A percentile compares a stretch with the other conserved stretches of the same genome.
Conservation (phyloP, 2,113 vertebrate genomes). For the Cynocephalus volans region DNA sequence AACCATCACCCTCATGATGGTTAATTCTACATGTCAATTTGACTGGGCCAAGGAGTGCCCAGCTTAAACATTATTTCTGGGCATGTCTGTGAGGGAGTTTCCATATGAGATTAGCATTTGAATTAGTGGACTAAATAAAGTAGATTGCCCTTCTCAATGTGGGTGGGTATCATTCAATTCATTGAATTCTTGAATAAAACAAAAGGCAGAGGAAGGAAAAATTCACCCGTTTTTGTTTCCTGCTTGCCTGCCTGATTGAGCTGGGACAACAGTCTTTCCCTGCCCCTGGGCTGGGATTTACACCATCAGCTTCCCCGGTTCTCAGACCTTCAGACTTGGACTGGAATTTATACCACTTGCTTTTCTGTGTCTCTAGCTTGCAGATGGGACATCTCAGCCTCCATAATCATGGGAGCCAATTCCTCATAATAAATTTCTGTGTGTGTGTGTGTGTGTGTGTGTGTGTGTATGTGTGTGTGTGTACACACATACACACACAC, state of each 20-base stretch:
- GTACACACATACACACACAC: too few relatives aligned
- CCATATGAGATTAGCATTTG: neutral
- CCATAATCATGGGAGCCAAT: neutral
- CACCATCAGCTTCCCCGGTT: neutral
- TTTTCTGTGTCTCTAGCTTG: neutral
- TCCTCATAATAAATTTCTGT: neutral
- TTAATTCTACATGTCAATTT: neutral
- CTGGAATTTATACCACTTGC: neutral
- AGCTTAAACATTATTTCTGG: neutral
- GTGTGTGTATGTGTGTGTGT: too few relatives aligned
- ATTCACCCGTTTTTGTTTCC: neutral
- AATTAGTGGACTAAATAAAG: neutral
- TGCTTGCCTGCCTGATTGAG: neutral
- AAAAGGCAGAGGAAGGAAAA: neutral
- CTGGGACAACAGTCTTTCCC: neutral
- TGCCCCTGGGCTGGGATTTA: neutral
- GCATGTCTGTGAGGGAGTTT: neutral
- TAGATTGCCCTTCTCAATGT: neutral
- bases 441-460: neutral
- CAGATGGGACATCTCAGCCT: neutral
- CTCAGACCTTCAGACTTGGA: neutral
- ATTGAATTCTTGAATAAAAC: neutral
- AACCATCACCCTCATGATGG: neutral
- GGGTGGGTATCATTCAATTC: neutral
- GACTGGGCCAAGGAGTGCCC: neutral